phyloP scores from a whole-genome alignment of 2,888 invertebrate genomes.

The Cybosia mesomella region DNA sequence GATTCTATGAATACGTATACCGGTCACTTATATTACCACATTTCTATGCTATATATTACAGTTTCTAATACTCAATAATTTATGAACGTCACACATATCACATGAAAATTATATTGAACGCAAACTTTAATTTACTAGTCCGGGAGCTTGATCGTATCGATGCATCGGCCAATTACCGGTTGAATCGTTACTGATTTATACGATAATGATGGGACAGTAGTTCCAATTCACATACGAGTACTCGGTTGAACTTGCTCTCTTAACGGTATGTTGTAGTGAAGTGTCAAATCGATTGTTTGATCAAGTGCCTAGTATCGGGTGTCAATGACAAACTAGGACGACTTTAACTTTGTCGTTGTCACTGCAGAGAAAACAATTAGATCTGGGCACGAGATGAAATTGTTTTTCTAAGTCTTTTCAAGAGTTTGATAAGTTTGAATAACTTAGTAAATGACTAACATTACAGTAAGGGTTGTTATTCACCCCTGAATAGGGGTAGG shows the following conservation, averaged over 20 bases:
- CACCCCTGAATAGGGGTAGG: too few relatives aligned
- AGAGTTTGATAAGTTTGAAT: too few relatives aligned
- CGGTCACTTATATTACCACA: conserved; percentile 42
- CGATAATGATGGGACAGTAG: conserved; percentile 76
- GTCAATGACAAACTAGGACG: too few relatives aligned
- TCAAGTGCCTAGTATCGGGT: background rate
- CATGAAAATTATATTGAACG: conserved; percentile 62
- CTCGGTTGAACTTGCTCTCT: conserved; percentile 38
- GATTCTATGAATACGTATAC: conserved; percentile 41
- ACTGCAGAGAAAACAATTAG: too few relatives aligned
- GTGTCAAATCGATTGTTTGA: background rate
- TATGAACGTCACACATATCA: conserved; percentile 64
- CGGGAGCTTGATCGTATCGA: conserved; percentile 59
- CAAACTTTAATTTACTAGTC: conserved; percentile 58
- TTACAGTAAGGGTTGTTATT: too few relatives aligned
- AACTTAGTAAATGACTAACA: too few relatives aligned
- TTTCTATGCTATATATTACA: conserved; percentile 46
- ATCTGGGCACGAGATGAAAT: too few relatives aligned
- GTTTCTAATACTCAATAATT: conserved; percentile 55
- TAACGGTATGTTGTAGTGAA: conserved; percentile 44
- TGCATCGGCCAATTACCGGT: conserved; percentile 63
- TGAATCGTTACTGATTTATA: conserved; percentile 77
- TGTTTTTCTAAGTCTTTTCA: too few relatives aligned
- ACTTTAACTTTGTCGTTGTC: too few relatives aligned
- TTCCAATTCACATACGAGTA: conserved; percentile 47